Evolutionary conservation across 2,797 vertebrate species (phyloP).

Genomic region (Pipistrellus nathusii): DNA sequence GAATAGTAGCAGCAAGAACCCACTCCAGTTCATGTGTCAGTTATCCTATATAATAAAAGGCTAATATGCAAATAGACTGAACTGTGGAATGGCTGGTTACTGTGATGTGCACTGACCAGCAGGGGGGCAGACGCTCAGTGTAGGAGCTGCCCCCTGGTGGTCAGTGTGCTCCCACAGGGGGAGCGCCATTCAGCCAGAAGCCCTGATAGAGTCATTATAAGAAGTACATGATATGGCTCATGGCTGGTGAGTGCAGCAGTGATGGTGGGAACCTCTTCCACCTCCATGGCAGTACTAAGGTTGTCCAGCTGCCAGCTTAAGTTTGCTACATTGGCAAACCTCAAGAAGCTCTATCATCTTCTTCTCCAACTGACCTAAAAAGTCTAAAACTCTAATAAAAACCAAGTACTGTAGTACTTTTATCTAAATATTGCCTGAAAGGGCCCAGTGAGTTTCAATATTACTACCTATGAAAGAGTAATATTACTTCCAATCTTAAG

Average conservation of each 20-base stretch:
- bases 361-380: not conserved
- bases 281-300: too few species aligned
- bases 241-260: too few species aligned
- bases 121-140: too few species aligned
- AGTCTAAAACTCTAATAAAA: not conserved
- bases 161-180: too few species aligned
- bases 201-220: too few species aligned
- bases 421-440: conserved; percentile 18
- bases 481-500: not conserved
- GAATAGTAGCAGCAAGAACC: not conserved
- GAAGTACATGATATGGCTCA: too few species aligned
- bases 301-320: too few species aligned
- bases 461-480: not conserved
- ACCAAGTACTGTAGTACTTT: not conserved
- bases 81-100: fast-evolving
- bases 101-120: too few species aligned
- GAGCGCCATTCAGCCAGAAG: too few species aligned
- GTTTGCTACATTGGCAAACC: not conserved
- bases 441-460: not conserved
- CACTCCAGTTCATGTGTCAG: not conserved
- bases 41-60: not conserved
- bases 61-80: too few species aligned
- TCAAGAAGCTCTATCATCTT: not conserved
- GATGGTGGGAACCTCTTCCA: too few species aligned
- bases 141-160: too few species aligned